Conservation (phyloP, 37 sponge, comb jelly and placozoan species). For the Petrosia ficiformis region DNA sequence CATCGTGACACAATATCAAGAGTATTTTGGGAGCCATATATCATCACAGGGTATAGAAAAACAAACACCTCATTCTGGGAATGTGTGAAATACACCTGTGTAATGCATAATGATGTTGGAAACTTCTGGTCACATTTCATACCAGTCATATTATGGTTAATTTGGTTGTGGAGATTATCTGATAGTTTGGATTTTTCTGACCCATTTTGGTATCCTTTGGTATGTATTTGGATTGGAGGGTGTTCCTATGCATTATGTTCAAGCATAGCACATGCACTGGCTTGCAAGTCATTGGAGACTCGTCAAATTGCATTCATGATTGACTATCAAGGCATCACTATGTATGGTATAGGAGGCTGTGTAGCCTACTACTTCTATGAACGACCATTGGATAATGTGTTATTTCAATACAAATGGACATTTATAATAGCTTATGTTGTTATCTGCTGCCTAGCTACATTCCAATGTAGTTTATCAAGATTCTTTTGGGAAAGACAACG, state of each 20-base stretch:
- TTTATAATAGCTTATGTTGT: neutral
- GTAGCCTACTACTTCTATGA: conserved; percentile 40
- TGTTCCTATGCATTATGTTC: conserved; percentile 16
- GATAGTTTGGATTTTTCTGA: neutral
- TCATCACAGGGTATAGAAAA: conserved; percentile 23
- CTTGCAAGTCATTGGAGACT: conserved; percentile 12
- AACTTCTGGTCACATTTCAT: conserved; percentile 60
- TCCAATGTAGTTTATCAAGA: neutral
- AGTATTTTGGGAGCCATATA: conserved; percentile 31
- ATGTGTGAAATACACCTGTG: conserved; percentile 28
- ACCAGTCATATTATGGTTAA: conserved; percentile 12
- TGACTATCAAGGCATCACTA: conserved; percentile 58
- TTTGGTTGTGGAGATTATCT: neutral
- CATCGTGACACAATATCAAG: neutral
- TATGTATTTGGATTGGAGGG: conserved; percentile 14
- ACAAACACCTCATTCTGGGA: neutral
- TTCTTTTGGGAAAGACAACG: neutral
- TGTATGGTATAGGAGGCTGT: conserved; percentile 26
- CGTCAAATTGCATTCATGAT: conserved; percentile 55
- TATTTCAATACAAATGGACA: neutral
- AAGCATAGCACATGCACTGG: conserved; percentile 48
- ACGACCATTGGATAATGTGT: conserved; percentile 4
- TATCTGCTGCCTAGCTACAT: neutral
- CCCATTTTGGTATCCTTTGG: conserved; percentile 17
- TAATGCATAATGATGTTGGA: conserved; percentile 29